Evolutionary conservation across 2,113 vertebrate genomes (phyloP).

Genomic region (Taxidea taxus): DNA sequence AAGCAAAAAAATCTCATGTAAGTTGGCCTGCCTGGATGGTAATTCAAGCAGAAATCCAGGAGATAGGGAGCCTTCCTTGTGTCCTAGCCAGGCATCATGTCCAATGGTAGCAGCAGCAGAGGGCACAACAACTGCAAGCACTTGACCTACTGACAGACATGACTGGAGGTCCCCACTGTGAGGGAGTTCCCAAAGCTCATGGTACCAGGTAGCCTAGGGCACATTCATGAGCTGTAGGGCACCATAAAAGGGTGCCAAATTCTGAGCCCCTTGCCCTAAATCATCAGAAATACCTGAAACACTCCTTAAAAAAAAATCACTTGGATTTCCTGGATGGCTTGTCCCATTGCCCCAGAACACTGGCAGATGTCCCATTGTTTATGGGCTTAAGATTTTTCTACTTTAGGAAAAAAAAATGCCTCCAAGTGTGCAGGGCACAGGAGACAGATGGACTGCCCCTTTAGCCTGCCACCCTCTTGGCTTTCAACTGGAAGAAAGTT

Average conservation of each 20-base stretch:
- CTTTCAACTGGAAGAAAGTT: neutral
- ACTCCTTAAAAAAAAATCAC: neutral
- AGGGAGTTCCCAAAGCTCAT: neutral
- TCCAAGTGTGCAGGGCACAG: neutral
- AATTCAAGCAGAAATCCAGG: neutral
- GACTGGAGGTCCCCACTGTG: no score
- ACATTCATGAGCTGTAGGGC: neutral
- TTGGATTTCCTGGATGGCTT: neutral
- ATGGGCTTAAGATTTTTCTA: neutral
- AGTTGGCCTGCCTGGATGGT: neutral
- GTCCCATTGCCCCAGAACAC: neutral
- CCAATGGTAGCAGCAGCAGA: neutral
- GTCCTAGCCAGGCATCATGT: neutral
- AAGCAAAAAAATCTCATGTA: neutral
- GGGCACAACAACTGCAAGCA: accelerated
- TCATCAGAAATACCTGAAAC: neutral
- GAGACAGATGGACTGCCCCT: neutral
- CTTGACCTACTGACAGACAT: neutral
- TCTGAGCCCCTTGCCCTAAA: neutral
- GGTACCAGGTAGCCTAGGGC: neutral
- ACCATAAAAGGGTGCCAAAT: neutral
- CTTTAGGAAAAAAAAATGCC: neutral
- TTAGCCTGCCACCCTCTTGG: neutral
- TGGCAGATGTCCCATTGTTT: neutral
- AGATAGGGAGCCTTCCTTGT: neutral